Evolutionary conservation across 2,113 vertebrate species (phyloP).

Genomic region (Microcebus griseorufus): DNA sequence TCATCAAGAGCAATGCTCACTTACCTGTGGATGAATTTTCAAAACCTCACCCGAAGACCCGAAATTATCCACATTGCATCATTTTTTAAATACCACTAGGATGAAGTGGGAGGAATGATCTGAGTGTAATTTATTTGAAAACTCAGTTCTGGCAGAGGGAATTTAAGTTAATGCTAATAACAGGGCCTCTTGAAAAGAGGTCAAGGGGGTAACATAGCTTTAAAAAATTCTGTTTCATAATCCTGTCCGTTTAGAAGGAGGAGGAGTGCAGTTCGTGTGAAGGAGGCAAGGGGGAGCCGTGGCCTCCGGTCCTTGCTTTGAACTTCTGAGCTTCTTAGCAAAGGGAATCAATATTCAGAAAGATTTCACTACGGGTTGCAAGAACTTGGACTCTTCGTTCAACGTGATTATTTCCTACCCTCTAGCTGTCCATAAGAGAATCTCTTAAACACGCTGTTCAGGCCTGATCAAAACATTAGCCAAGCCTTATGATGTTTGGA

Average conservation of each 20-base stretch:
- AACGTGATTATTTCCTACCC: conserved; percentile 85
- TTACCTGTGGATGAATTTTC: conserved; percentile 47
- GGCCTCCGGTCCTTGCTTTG: conserved; percentile 83
- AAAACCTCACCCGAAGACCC: neutral
- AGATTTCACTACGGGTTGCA: conserved; percentile 80
- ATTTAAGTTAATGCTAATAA: conserved; percentile 78
- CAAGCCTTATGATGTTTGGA: conserved; percentile 80
- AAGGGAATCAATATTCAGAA: conserved; percentile 84
- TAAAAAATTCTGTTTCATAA: conserved; percentile 77
- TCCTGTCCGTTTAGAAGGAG: conserved; percentile 78
- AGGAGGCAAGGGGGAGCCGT: conserved; percentile 67
- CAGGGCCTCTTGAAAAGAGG: conserved; percentile 71
- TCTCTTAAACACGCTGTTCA: conserved; percentile 78
- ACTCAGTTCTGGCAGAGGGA: conserved; percentile 60
- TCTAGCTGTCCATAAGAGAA: conserved; percentile 79
- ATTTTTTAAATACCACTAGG: conserved; percentile 71
- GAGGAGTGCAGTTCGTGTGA: conserved; percentile 72
- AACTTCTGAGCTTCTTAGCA: conserved; percentile 86
- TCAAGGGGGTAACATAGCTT: conserved; percentile 60
- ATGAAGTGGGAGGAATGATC: conserved; percentile 62
- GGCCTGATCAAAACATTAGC: conserved; percentile 82
- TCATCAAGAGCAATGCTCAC: neutral
- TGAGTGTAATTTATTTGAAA: conserved; percentile 80
- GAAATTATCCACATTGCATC: conserved; percentile 61
- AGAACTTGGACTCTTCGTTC: conserved; percentile 80